Base-by-base conservation (phyloP, 2,113 vertebrate genomes). In the Falcunculus frontatus region DNA sequence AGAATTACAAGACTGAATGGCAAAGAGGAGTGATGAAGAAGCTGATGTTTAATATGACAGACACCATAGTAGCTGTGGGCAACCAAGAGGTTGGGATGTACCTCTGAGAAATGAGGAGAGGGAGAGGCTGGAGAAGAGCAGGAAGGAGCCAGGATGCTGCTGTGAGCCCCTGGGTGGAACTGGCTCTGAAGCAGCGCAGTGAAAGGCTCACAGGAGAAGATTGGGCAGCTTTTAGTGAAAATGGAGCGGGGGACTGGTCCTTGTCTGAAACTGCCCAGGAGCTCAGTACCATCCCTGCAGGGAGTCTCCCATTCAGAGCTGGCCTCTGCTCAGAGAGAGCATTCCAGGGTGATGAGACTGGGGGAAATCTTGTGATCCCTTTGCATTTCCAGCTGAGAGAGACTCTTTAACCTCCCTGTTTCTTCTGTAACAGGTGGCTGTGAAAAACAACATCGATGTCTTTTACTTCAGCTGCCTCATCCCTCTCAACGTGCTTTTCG, bases 401-500 rank as follows among this genome's bases (percentile, higher is more conserved):
- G 56, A 37, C 52, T n/a, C 68, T 78, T 75, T 96, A 81, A 97
- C 92, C 94, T 74, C 23, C 33, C 70, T 64, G 20, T 41, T 94
- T 96, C 84, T 96, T 96, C 95, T 60, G 1, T 94, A 42, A 55
- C 98, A 99, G 99, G 99, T 99, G 98, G 99, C 99, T 87, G 99
- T 99, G 97, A 99, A 99, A 98, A 99, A 99, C 98, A 99, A 96
- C 97, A 99, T 99, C 4, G 99, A 99, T 47, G 99, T 99, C 79
- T 99, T 99, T 97, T 99, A 99, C 99, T 99, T 99, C 98, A 99
- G 99, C 95, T 99, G 99, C 83, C 98, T 99, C 67, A 99, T 99
- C 96, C 99, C 99, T 64, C 99, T 99, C 96, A 99, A 98, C 19
- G 98, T 99, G 86, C 99, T 99, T 97, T 99, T 99, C 41, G 99